phyloP scores from a whole-genome alignment of 2,888 invertebrate genomes.

The Mamestra brassicae region DNA sequence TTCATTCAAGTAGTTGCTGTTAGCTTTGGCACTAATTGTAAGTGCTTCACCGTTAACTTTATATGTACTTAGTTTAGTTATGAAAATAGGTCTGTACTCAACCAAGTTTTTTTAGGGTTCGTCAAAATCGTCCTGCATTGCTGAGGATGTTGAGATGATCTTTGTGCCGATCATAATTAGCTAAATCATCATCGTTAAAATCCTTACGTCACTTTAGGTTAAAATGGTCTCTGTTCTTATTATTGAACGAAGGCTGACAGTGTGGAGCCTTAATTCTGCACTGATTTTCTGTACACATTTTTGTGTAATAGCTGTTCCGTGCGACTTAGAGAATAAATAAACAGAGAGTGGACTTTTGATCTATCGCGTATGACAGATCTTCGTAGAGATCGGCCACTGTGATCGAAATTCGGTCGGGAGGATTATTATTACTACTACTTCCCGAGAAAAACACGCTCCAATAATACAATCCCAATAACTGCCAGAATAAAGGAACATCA shows the following conservation, averaged over 20 bases:
- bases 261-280: too few relatives aligned
- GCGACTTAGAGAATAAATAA: not conserved
- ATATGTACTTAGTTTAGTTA: not conserved
- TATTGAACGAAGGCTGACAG: not conserved
- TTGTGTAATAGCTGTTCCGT: too few relatives aligned
- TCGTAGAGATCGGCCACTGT: not conserved
- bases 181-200: not conserved
- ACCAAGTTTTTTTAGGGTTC: not conserved
- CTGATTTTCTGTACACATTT: too few relatives aligned
- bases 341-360: not conserved
- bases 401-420: not conserved
- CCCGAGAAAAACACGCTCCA: not conserved
- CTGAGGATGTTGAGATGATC: not conserved
- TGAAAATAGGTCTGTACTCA: not conserved
- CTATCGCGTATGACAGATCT: not conserved
- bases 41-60: not conserved
- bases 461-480: conserved; percentile 25
- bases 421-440: not conserved
- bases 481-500: conserved; percentile 29
- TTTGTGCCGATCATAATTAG: not conserved
- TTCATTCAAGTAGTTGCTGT: conserved; percentile 30
- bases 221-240: not conserved
- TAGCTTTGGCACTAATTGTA: conserved; percentile 26
- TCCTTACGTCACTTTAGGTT: too few relatives aligned
- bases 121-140: not conserved